Percentiles rank a stretch among this genome's conserved stretches.
phyloP scores from a whole-genome alignment of 1,140 invertebrate genomes.

The Cheumatopsyche charites region DNA sequence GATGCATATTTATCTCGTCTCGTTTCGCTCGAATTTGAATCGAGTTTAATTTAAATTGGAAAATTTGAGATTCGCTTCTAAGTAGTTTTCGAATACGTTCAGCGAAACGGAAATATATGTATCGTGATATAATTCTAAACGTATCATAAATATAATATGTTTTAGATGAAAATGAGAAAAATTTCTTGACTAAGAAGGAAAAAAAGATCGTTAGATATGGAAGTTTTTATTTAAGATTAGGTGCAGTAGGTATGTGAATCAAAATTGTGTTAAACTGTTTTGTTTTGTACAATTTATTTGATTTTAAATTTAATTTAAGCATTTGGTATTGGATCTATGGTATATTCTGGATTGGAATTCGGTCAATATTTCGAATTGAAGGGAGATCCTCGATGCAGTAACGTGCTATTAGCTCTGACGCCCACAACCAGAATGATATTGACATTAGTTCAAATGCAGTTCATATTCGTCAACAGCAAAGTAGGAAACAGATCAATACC shows the following conservation, averaged over 20 bases:
- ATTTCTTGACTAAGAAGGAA: constrained; percentile 41
- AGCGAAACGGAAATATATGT: too few relatives aligned
- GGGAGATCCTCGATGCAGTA: constrained; percentile 59
- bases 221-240: constrained; percentile 81
- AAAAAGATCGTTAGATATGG: constrained; percentile 63
- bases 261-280: not conserved
- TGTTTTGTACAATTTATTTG: not conserved
- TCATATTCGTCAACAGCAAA: constrained; percentile 74
- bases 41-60: not conserved
- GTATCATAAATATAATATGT: too few relatives aligned
- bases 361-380: constrained; percentile 71
- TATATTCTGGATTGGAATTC: constrained; percentile 73
- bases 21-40: not conserved
- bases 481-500: constrained; percentile 10
- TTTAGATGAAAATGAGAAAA: constrained; percentile 38
- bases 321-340: constrained; percentile 76
- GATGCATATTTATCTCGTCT: not conserved
- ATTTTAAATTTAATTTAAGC: constrained; percentile 55
- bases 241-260: constrained; percentile 71
- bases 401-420: constrained; percentile 65
- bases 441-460: constrained; percentile 73
- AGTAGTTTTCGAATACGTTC: too few relatives aligned
- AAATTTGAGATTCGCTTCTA: too few relatives aligned
- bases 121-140: too few relatives aligned
- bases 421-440: constrained; percentile 68